A percentile compares a stretch with the other conserved stretches of the same genome.
Conservation (phyloP, 2,113 vertebrate genomes). For the Pomatorhinus ruficollis region DNA sequence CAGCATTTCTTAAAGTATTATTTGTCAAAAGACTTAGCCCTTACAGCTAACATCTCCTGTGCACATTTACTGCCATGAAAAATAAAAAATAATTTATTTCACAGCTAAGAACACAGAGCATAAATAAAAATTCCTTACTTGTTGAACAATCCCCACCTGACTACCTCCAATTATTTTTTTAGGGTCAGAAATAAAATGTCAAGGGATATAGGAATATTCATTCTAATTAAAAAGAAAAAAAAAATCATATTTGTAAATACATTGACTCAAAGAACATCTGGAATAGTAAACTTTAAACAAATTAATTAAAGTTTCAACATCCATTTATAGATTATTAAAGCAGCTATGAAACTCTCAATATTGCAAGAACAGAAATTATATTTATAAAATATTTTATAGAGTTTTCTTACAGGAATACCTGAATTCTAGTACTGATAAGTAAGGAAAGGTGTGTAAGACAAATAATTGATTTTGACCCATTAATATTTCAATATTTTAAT, state of each 20-base stretch:
- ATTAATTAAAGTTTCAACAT: neutral
- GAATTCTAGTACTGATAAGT: neutral
- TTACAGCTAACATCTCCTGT: neutral
- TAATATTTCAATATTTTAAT: neutral
- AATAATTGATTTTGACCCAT: neutral
- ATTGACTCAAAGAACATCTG: neutral
- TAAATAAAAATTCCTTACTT: neutral
- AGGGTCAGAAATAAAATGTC: neutral
- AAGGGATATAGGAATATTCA: neutral
- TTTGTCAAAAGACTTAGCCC: neutral
- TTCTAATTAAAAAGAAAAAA: neutral
- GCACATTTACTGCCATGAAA: neutral
- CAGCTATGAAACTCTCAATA: neutral
- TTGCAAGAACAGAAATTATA: neutral
- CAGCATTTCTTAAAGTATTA: neutral
- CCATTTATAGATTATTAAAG: neutral
- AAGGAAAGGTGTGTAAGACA: neutral
- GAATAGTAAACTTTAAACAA: neutral
- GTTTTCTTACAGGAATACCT: neutral
- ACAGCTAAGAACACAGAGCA: rapidly evolving
- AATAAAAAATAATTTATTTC: neutral
- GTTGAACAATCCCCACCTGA: neutral
- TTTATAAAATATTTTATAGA: neutral
- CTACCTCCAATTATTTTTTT: neutral
- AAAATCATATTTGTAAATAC: neutral